These are phyloP conservation scores for Cyanoliseus patagonus DNA, from an alignment of 2,113 vertebrate genomes.

Conservation along the genomic window DNA sequence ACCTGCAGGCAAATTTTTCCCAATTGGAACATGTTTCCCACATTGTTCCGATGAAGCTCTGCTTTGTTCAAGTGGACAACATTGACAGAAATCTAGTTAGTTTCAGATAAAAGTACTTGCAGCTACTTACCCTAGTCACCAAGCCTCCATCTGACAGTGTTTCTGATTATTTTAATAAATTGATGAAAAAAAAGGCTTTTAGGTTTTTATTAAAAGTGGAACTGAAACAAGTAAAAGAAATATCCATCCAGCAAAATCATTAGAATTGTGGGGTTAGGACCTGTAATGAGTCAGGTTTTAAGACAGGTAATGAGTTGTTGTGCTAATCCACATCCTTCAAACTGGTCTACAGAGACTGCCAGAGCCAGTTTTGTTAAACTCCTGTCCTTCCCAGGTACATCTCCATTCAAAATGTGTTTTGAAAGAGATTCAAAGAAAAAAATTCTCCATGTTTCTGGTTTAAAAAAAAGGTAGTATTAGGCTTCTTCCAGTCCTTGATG, in stretches of 20 bases:
- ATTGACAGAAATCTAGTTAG: conserved; percentile 10
- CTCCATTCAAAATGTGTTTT: neutral
- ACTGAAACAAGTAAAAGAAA: neutral
- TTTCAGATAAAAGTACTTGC: neutral
- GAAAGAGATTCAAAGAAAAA: neutral
- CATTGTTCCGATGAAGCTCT: neutral
- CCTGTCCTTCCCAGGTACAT: neutral
- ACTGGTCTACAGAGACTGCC: neutral
- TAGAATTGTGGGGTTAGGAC: neutral
- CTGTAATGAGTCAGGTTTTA: neutral
- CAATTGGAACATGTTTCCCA: neutral
- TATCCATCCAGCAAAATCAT: neutral
- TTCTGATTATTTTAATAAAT: neutral
- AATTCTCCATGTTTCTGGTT: neutral
- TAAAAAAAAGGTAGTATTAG: neutral
- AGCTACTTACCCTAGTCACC: neutral
- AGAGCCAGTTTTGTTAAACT: neutral
- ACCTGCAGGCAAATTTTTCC: conserved; percentile 18
- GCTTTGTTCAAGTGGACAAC: neutral
- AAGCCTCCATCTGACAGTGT: neutral
- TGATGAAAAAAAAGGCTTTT: neutral
- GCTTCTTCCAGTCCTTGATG: neutral
- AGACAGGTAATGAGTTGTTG: neutral
- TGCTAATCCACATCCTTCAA: neutral
- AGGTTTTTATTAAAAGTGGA: neutral